Evolutionary conservation across 2,113 vertebrate species (phyloP), one percentile per base, ranked within the genome.

Genomic region (Dipodomys ordii): DNA sequence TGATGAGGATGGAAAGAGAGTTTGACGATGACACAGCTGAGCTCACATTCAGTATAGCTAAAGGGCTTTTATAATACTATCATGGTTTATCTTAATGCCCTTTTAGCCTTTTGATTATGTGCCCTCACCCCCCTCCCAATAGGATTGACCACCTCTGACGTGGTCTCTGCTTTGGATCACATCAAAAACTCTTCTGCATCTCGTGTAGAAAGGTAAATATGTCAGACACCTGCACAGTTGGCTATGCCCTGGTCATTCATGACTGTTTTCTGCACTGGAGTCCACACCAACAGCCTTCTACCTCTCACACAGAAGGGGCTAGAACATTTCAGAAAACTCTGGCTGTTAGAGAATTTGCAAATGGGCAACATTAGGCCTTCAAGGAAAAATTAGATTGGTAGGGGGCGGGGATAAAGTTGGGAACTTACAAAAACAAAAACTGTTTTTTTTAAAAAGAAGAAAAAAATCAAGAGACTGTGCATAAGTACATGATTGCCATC

Each of bases 121-220:
- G 23, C 69, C 44, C 39, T 39, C 39, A 39, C 16, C 30, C 57
- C 77, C 57, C 53, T 18, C 53, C 53, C 12, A 57, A 15, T 83
- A 95, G 95, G 82, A 25, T 93, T 87, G 68, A 64, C 92, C 68
- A 28, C 12, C 0, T 83, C 83, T 95, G 89, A 28, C 27, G 77
- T 94, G 94, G 71, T 81, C 79, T 92, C 76, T 91, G 77, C 46
- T 91, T 91, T 15, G 0, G 2, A 20, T 90, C 92, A 94, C 87
- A 69, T 83, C 80, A 83, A 32, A 62, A 78, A 60, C 86, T 77
- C 89, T n/a, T 92, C 83, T 69, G 68, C 44, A 39, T 73, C 60
- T 91, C 78, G 16, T 83, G 44, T 15, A 57, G 91, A 74, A 89
- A 94, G 94, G 96, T 97, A 90, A 92, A 92, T 53, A 7, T 28